Base-by-base conservation (phyloP, 2,888 invertebrate genomes). In the Arrhopalites spinosus region DNA sequence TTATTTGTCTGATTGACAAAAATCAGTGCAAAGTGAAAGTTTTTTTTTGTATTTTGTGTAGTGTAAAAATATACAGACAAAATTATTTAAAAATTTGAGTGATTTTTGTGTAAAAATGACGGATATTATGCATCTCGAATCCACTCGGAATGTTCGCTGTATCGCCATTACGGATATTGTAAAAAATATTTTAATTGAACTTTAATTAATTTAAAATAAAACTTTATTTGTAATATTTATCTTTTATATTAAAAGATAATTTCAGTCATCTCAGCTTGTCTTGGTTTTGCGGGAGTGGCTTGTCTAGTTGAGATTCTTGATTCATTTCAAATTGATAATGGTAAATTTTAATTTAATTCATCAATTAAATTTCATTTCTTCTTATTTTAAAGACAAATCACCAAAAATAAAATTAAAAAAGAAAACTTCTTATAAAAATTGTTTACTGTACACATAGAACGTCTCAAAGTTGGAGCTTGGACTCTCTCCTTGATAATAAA, bases 401-500 rank as follows among this genome's bases (percentile, higher is more conserved):
- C 45, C 45, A 7, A 7, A 45, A 15, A 45, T 11, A 45, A 15
- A 45, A 7, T 45, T 7, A 45, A 45, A 45, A 45, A 45, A n/a
- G n/a, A n/a, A n/a, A n/a, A n/a, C n/a, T n/a, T n/a, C n/a, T n/a
- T 15, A 15, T 45, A 45, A 7, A 45, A 15, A 45, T 45, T 67
- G 8, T 67, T 36, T 36, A 29, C 5, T 47, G 69, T 20, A 7
- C 13, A 27, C 11, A n/a, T 25, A 73, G 73, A 73, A 27, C 66
- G 67, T 13, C 23, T 66, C 7, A 73, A 67, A 73, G 67, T 64
- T 2, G 73, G 66, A 7, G 73, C 66, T 29, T 73, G 73, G 73
- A 73, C 67, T 66, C 15, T 73, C 3, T 73, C 73, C 5, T 67
- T 73, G 23, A 67, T 73, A 2, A 50, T 73, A 7, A 73, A 73